Evolutionary conservation across 1,140 invertebrate species (phyloP), one percentile per base, ranked within the genome.

Genomic region (Drosophila subpulchrella): DNA sequence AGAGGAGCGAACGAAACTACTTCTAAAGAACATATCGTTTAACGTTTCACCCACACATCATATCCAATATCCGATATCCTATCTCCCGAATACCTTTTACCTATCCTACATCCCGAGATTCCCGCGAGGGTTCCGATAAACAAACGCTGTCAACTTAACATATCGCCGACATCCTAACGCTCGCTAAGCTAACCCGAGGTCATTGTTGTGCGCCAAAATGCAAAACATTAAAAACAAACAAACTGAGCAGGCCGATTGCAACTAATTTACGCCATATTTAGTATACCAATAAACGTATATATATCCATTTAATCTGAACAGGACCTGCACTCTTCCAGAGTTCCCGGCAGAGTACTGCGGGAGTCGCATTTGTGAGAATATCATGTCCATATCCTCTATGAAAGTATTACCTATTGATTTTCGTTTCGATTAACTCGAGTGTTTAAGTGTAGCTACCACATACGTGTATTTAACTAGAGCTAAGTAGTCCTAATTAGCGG

Each of bases 281-380:
- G 58, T 63, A 74, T 63, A 74, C 57, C 70, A 74, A 75, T 71
- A 72, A 72, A 71, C 68, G 44, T 71, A 56, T 58, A 74, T 79
- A 56, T 84, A 84, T 90, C 73, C 70, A 75, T 86, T 81, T 84
- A 82, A 86, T 91, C 74, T 74, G 74, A 88, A 91, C 90, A 91
- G 90, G 90, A 88, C 66, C 77, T 86, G 73, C 81, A 79, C 72
- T 88, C 73, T 80, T 74, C 75, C 86, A 81, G 61, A 60, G 65
- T 68, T 53, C 75, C 66, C 71, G 68, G 58, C 73, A 79, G 76
- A 80, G 73, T 81, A 38, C 78, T 91, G 73, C 85, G 88, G 73
- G 90, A 91, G 78, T 91, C 90, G 38, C 90, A 91, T 78, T 84
- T 91, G 65, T 91, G 84, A 89, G 57, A 68, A 84, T 84, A 76